phyloP scores from a whole-genome alignment of 2,888 invertebrate genomes.

The Teleiodes luculella region DNA sequence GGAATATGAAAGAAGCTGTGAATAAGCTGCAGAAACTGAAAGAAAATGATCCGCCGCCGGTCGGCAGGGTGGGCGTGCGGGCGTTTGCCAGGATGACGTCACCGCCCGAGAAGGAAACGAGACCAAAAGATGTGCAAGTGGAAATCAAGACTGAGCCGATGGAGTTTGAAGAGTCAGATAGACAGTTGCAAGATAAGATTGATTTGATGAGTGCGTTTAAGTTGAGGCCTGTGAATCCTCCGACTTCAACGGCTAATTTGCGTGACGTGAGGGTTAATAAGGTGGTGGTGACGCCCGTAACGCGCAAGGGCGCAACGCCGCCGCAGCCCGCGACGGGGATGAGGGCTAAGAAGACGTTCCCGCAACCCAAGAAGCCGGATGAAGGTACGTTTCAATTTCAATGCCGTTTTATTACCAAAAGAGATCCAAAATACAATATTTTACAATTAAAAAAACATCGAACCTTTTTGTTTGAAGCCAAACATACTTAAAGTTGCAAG shows the following conservation, averaged over 20 bases:
- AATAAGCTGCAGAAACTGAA: slow-evolving; percentile 48
- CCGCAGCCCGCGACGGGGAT: slow-evolving; percentile 40
- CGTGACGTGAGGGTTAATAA: slow-evolving; percentile 64
- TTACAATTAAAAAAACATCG: too few species aligned
- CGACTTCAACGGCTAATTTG: slow-evolving; percentile 33
- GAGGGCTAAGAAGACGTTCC: slow-evolving; percentile 63
- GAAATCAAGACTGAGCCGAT: slow-evolving; percentile 68
- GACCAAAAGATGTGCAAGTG: slow-evolving; percentile 42
- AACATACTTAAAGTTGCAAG: too few species aligned
- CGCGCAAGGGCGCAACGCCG: slow-evolving; percentile 31
- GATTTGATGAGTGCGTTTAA: slow-evolving; percentile 62
- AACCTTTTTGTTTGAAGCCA: too few species aligned
- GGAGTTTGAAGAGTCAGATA: slow-evolving; percentile 58
- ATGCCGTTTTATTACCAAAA: too few species aligned
- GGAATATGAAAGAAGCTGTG: slow-evolving; percentile 49
- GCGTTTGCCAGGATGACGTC: slow-evolving; percentile 69
- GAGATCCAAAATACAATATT: too few species aligned
- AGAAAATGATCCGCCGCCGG: slow-evolving; percentile 33
- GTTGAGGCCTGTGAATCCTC: slow-evolving; percentile 53
- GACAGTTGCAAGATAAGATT: slow-evolving; percentile 54
- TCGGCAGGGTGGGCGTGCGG: slow-evolving; percentile 63
- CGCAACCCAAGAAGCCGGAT: slow-evolving; percentile 55
- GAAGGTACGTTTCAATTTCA: slow-evolving; percentile 30
- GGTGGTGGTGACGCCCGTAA: slow-evolving; percentile 42
- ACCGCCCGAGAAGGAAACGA: slow-evolving; percentile 24